Evolutionary conservation across 2,113 vertebrate species (phyloP).

Genomic region (Paradoxurus hermaphroditus): DNA sequence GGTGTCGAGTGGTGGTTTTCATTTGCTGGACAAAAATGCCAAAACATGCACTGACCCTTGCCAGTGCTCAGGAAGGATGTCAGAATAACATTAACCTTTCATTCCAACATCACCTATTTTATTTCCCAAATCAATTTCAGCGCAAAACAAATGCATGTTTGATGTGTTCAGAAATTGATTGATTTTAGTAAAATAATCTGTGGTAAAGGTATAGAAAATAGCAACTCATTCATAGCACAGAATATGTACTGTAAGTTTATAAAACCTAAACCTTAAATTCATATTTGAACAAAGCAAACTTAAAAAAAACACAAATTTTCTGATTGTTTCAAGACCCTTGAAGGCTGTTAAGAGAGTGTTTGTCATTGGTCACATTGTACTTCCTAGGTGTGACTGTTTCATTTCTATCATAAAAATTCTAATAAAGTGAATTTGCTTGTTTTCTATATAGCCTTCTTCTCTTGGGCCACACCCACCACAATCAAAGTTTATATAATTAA

Average conservation of each 20-base stretch:
- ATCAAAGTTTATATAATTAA: constrained; percentile 30
- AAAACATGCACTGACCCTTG: constrained; percentile 26
- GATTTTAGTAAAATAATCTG: not conserved
- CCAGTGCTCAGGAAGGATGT: not conserved
- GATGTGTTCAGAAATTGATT: constrained; percentile 7
- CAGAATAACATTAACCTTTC: constrained; percentile 56
- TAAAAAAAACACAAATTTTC: constrained; percentile 12
- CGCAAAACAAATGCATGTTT: not conserved
- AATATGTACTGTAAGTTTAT: not conserved
- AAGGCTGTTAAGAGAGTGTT: not conserved
- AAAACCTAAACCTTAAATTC: constrained; percentile 30
- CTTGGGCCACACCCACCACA: not conserved
- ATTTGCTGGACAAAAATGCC: not conserved
- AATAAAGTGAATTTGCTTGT: not conserved
- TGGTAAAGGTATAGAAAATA: not conserved
- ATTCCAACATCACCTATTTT: not conserved
- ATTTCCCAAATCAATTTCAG: constrained; percentile 21
- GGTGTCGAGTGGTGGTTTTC: not conserved
- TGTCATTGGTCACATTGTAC: not conserved
- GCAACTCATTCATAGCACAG: not conserved
- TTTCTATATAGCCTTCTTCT: not conserved
- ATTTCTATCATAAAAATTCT: not conserved
- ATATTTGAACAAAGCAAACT: not conserved
- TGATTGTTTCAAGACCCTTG: not conserved
- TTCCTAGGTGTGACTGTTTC: not conserved